Base-by-base conservation (phyloP, 2,113 vertebrate genomes). In the Channa maculata region DNA sequence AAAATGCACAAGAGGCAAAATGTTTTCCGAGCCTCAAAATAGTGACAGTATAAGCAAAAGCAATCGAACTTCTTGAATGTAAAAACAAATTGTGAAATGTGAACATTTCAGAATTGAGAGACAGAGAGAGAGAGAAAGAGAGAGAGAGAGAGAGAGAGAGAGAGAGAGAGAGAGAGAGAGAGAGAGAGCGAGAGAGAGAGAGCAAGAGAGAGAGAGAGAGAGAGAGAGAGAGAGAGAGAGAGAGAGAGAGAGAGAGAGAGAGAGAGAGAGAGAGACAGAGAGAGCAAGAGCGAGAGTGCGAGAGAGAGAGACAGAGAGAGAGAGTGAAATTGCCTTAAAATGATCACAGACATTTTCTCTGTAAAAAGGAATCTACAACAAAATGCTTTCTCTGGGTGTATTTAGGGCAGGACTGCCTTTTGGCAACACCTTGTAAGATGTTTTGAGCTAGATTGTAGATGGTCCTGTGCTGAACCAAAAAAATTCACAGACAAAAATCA, bases 1-100 rank as follows among this genome's bases (percentile, higher is more conserved):
- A 87, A 89, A 73, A 12, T 79, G 80, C 86, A 78, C 9, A 0
- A 65, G 50, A 60, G 75, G 85, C 71, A 89, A 67, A 85, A 77
- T 4, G 13, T n/a, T 63, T 15, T 49, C 12, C 24, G 39, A 13
- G 51, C 46, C 33, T 75, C 79, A 64, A 80, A 82, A 64, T 72
- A 74, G 66, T 79, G 77, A 82, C 80, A 77, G 44, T 75, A 61
- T 66, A 78, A 79, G 77, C 65, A 79, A 80, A 83, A 86, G 15
- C 45, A 79, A 51, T 37, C 39, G 15, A 41, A 15, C 51, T 9
- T 65, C 74, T 52, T 2, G 72, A 77, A 60, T 71, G 41, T 43
- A 13, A 52, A 33, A 51, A 62, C 44, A 76, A 61, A 65, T 8
- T 60, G 71, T 43, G 67, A 67, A 63, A 62, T 48, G 24, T 61